These are phyloP conservation scores for Gambusia yucatana DNA, from an alignment of 2,797 vertebrate species.

Conservation along the genomic window DNA sequence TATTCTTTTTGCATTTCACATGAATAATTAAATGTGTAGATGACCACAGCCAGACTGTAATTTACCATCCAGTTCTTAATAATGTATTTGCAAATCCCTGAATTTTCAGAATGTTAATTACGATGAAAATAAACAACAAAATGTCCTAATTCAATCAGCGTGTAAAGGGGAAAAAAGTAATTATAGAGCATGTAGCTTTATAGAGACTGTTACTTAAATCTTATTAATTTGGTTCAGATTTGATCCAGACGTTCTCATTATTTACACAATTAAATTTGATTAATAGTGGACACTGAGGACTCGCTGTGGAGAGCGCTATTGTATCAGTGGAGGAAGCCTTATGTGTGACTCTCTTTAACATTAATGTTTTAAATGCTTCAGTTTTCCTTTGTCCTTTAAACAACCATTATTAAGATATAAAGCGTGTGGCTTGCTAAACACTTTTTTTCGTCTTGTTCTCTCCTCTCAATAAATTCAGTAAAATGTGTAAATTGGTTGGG, in stretches of 20 bases:
- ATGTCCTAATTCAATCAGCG: not conserved
- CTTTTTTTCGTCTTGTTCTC: not conserved
- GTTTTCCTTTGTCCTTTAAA: not conserved
- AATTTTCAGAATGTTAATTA: not conserved
- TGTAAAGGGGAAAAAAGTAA: not conserved
- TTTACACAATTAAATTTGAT: not conserved
- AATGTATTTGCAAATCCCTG: not conserved
- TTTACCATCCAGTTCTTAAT: not conserved
- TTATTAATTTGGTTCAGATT: not conserved
- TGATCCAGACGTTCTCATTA: not conserved
- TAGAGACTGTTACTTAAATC: not conserved
- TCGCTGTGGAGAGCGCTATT: not conserved
- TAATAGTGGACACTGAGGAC: not conserved
- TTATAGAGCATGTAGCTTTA: not conserved
- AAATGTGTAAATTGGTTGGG: conserved; percentile 15
- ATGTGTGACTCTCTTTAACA: not conserved
- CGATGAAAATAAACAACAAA: not conserved
- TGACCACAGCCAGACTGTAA: not conserved
- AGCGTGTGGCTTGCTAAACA: not conserved
- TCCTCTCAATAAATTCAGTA: conserved; percentile 6
- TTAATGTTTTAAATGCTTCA: not conserved
- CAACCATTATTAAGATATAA: not conserved
- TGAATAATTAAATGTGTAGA: not conserved
- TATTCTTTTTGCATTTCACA: not conserved
- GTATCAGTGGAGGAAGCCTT: not conserved